Base-by-base conservation (phyloP, 2,113 vertebrate genomes). In the Megatriorchis doriae region DNA sequence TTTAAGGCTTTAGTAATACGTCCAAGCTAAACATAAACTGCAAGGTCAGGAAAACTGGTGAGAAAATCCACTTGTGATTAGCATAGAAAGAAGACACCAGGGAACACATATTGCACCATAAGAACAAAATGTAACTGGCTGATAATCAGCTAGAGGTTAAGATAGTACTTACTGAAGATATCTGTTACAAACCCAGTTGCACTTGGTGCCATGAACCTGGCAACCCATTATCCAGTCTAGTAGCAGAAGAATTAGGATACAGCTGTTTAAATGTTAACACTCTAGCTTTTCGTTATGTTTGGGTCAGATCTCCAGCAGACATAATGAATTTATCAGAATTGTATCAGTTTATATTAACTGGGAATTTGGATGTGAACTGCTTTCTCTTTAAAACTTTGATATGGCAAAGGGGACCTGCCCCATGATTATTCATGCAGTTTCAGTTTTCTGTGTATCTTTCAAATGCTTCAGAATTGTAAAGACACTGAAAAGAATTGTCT, bases 151-250 rank as follows among this genome's bases (percentile, higher is more conserved):
- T 78, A 32, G 66, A 72, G 10, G 38, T 72, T 83, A 77, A 66
- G 13, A 10, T 36, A 52, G 38, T 53, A 58, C 38, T 65, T 66
- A 59, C 23, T 66, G 34, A 78, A 72, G 36, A 21, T 20, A 58
- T 3, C 27, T 71, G 50, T 83, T 71, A 47, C 21, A 72, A 77
- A 52, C 13, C 0, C 1, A 40, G 25, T 27, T 53, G 43, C 29
- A 53, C 29, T 38, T 0, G 0, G 21, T 78, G 29, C 38, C 3
- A 0, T 59, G 66, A 59, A 79, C n/a, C 34, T 59, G 29, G 25
- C 16, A 78, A 59, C 34, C 36, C 29, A 18, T 72, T 22, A n/a
- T 59, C 29, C 20, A 29, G 16, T 27, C 43, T 23, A 42, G 29
- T 66, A 52, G 42, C 56, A 65, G 79, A 58, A 93, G 20, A 83